phyloP scores from a whole-genome alignment of 30 jellyfish, hydroid and myxozoan species.

The Aurelia aurita complex sp. Pacific region DNA sequence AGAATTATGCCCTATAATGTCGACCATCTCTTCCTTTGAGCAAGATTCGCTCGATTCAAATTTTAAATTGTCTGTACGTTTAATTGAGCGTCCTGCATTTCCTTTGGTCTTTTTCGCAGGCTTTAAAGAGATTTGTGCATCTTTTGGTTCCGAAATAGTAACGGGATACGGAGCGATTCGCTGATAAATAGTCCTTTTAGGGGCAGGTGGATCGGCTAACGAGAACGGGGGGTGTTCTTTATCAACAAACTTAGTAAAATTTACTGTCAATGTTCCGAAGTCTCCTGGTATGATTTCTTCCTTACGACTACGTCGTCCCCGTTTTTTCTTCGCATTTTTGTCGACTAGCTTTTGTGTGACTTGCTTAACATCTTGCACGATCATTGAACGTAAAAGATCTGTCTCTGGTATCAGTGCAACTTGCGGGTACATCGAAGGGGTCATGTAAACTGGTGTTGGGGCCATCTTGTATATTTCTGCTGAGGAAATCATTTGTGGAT shows the following conservation, averaged over 20 bases:
- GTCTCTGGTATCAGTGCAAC: slow-evolving; percentile 65
- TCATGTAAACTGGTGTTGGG: slow-evolving; percentile 63
- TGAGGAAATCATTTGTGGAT: slow-evolving; percentile 53
- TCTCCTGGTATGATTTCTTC: slow-evolving; percentile 68
- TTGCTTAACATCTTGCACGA: slow-evolving; percentile 75
- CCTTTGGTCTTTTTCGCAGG: slow-evolving; percentile 50
- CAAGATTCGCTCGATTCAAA: background rate
- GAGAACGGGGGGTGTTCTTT: slow-evolving; percentile 52
- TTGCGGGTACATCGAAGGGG: slow-evolving; percentile 57
- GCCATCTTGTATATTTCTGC: slow-evolving; percentile 56
- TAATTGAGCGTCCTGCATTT: slow-evolving; percentile 11
- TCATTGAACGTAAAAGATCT: slow-evolving; percentile 72
- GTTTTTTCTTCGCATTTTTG: slow-evolving; percentile 27
- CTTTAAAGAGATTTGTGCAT: slow-evolving; percentile 2
- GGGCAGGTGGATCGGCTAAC: slow-evolving; percentile 50
- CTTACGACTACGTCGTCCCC: slow-evolving; percentile 61
- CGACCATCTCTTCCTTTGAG: background rate
- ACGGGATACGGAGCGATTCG: slow-evolving; percentile 71
- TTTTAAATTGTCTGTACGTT: slow-evolving; percentile 11
- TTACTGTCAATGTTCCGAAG: slow-evolving; percentile 57
- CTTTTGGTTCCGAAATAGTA: slow-evolving; percentile 12
- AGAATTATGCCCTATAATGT: background rate
- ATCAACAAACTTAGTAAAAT: slow-evolving; percentile 50
- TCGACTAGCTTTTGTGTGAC: slow-evolving; percentile 63
- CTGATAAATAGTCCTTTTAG: slow-evolving; percentile 67